A percentile compares a stretch with the other conserved stretches of the same genome.
Evolutionary conservation across 2,797 vertebrate species (phyloP).

Genomic region (Molossus alvarezi): DNA sequence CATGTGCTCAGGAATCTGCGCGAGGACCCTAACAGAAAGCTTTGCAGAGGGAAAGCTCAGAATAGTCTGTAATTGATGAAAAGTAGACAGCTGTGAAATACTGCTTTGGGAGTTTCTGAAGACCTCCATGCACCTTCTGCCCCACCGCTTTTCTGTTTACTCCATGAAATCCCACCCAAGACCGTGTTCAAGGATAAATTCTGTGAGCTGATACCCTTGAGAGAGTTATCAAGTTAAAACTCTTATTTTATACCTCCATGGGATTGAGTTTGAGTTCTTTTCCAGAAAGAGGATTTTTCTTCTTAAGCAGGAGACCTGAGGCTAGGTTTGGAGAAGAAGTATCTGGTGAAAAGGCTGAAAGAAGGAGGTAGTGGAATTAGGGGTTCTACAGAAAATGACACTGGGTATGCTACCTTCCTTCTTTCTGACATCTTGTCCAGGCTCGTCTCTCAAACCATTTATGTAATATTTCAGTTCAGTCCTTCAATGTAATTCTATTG

Average conservation of each 20-base stretch:
- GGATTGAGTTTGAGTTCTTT: conserved; percentile 33
- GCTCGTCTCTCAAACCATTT: not conserved
- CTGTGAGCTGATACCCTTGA: not conserved
- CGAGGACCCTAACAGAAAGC: not conserved
- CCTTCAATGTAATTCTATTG: conserved; percentile 13
- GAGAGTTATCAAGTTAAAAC: conserved; percentile 49
- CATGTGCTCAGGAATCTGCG: not conserved
- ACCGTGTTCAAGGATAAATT: not conserved
- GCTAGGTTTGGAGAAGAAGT: not conserved
- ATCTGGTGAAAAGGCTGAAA: conserved; percentile 37
- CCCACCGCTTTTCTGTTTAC: not conserved
- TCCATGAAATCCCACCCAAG: conserved; percentile 27
- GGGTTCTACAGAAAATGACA: not conserved
- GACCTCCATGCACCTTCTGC: not conserved
- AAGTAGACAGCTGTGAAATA: not conserved
- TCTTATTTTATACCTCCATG: conserved; percentile 1
- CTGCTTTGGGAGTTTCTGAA: not conserved
- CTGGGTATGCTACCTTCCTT: not conserved
- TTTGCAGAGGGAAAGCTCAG: not conserved
- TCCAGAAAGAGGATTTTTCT: not conserved
- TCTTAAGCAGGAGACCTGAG: not conserved
- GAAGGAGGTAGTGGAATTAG: not conserved
- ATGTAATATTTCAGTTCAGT: conserved; percentile 52
- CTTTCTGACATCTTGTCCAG: not conserved
- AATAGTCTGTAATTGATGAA: not conserved